Base-by-base conservation (phyloP, 2,797 vertebrate genomes). In the Distichodus sexfasciatus region DNA sequence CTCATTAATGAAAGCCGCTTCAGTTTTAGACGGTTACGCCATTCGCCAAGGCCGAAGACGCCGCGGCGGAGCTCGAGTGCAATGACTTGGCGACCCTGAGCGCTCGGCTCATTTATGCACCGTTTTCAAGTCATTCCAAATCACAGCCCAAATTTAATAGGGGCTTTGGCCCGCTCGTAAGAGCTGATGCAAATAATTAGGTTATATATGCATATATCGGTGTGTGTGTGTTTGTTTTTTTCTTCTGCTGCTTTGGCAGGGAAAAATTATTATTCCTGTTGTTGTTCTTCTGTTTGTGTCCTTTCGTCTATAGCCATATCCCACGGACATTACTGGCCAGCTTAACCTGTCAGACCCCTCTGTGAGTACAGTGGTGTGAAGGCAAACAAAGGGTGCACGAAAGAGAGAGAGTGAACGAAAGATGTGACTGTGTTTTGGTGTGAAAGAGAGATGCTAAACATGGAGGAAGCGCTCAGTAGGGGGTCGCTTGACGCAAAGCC, bases 341-440 rank as follows among this genome's bases (percentile, higher is more conserved):
- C 96, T 99, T 90, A 98, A 98, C 93, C 90, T 99, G 88, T 99
- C 96, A 36, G 96, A 99, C 91, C 97, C 97, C 83, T 99, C 97
- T 82, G 97, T 99, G 93, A 99, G 97, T 93, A 99, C 97, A 40
- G 97, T 98, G 93, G 96, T 99, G 88, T 99, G 74, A 79, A 83
- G 71, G 47, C 84, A 80, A 76, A 84, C 47, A 48, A n/a, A 55
- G 35, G 50, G 26, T 53, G 31, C 41, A 9, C 66, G 57, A 69
- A 29, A 86, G 71, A 63, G 74, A 57, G 59, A 55, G 57, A 74
- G 33, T 58, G 50, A 43, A 17, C 51, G 62, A 75, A 36, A 67
- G 54, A 79, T n/a, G n/a, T n/a, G n/a, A n/a, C n/a, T n/a, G n/a
- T n/a, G n/a, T n/a, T n/a, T n/a, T n/a, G n/a, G 40, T 48, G 38